phyloP scores from a whole-genome alignment of 1,140 invertebrate genomes.

The Calycopis cecrops region DNA sequence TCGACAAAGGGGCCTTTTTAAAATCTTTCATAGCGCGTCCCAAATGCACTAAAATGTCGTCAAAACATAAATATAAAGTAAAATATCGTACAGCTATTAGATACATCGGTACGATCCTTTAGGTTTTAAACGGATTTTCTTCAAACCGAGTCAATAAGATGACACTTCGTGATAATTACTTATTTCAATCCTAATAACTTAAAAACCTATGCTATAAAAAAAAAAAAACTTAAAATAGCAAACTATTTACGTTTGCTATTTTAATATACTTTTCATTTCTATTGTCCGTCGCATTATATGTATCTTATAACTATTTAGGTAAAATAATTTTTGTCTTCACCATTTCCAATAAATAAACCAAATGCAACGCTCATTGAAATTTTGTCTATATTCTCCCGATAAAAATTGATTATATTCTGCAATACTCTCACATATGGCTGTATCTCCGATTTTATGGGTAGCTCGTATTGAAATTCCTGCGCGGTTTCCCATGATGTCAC shows the following conservation, averaged over 20 bases:
- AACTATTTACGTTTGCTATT: too few relatives aligned
- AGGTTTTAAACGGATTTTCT: too few relatives aligned
- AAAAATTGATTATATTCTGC: constrained; percentile 29
- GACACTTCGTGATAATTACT: background rate
- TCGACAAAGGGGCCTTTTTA: constrained; percentile 4
- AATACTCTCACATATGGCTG: constrained; percentile 31
- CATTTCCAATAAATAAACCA: constrained; percentile 42
- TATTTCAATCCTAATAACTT: too few relatives aligned
- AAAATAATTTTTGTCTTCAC: too few relatives aligned
- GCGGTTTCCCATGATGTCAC: background rate
- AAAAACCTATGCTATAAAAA: too few relatives aligned
- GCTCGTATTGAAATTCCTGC: constrained; percentile 13
- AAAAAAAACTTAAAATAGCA: too few relatives aligned
- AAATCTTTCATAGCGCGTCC: constrained; percentile 19
- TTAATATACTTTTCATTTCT: background rate
- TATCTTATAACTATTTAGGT: background rate
- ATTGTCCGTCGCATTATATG: background rate
- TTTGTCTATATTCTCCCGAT: constrained; percentile 25
- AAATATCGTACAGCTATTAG: too few relatives aligned
- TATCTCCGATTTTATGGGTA: constrained; percentile 37
- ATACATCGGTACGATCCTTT: too few relatives aligned
- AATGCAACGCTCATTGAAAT: constrained; percentile 41
- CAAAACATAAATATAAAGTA: too few relatives aligned
- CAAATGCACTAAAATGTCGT: constrained; percentile 29
- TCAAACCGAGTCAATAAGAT: background rate